Evolutionary conservation across 2,888 invertebrate species (phyloP).

Genomic region (Dolichopus griseipennis): DNA sequence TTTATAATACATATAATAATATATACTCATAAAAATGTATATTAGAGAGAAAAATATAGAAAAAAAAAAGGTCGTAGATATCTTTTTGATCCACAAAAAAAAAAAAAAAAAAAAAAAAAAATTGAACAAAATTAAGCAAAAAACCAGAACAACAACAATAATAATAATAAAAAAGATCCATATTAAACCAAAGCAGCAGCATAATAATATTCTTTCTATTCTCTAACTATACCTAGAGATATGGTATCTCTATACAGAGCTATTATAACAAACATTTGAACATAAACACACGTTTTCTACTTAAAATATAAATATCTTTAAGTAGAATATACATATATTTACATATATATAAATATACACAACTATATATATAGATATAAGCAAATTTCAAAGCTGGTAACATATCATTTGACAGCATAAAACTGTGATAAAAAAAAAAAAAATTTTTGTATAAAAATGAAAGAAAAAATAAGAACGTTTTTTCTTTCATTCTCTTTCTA

Average conservation of each 20-base stretch:
- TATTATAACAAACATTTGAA: too few relatives aligned
- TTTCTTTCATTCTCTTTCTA: not conserved
- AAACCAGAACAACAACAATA: not conserved
- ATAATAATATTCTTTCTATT: too few relatives aligned
- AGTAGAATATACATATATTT: too few relatives aligned
- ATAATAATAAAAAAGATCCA: not conserved
- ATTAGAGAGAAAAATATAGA: not conserved
- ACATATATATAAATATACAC: too few relatives aligned
- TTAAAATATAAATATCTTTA: too few relatives aligned
- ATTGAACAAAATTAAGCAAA: not conserved
- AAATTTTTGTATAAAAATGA: not conserved
- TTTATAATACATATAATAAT: too few relatives aligned
- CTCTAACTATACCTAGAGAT: too few relatives aligned
- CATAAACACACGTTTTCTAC: too few relatives aligned
- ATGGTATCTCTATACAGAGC: too few relatives aligned
- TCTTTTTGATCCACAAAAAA: not conserved
- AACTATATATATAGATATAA: too few relatives aligned
- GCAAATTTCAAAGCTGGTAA: not conserved
- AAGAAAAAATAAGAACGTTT: not conserved
- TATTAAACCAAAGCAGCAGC: not conserved
- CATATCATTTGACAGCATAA: constrained; percentile 4
- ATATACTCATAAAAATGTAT: not conserved
- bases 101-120: not conserved
- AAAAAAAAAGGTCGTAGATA: not conserved
- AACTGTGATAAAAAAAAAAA: constrained; percentile 1